Percentiles rank a stretch among this genome's conserved stretches.
Evolutionary conservation across 1,140 invertebrate genomes (phyloP).

Genomic region (Lordiphosa clarofinis): DNA sequence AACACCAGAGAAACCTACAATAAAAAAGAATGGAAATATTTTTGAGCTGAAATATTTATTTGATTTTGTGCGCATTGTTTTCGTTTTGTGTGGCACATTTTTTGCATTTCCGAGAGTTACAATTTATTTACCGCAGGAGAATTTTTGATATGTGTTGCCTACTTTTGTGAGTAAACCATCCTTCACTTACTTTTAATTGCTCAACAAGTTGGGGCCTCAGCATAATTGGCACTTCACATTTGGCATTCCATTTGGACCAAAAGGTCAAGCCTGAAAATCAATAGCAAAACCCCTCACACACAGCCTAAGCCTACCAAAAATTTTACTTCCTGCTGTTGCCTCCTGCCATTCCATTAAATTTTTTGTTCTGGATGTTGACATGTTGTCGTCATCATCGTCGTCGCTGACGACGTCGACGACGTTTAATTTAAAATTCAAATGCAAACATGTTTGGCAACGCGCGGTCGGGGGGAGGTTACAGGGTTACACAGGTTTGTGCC

Average conservation of each 20-base stretch:
- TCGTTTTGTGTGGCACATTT: slow-evolving; percentile 26
- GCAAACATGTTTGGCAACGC: slow-evolving; percentile 61
- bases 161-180: no score
- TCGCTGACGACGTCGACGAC: slow-evolving; percentile 40
- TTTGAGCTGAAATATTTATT: slow-evolving; percentile 64
- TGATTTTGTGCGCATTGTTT: slow-evolving; percentile 48
- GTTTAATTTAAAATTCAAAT: slow-evolving; percentile 76
- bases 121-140: slow-evolving; percentile 2
- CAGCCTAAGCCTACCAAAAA: no score
- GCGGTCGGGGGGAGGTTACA: slow-evolving; percentile 3
- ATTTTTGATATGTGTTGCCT: no score
- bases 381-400: slow-evolving; percentile 44
- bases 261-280: no score
- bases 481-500: slow-evolving; percentile 3
- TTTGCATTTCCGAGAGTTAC: slow-evolving; percentile 15
- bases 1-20: no score
- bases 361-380: slow-evolving; percentile 46
- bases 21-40: slow-evolving; percentile 45
- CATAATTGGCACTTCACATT: slow-evolving; percentile 49
- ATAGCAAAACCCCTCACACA: no score
- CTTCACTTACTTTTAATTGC: slow-evolving; percentile 33
- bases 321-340: no score
- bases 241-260: slow-evolving; percentile 13
- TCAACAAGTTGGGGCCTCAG: slow-evolving; percentile 59
- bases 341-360: slow-evolving; percentile 1